These are phyloP conservation scores for Miltochrista miniata DNA, from an alignment of 2,888 invertebrate species.

Conservation along the genomic window DNA sequence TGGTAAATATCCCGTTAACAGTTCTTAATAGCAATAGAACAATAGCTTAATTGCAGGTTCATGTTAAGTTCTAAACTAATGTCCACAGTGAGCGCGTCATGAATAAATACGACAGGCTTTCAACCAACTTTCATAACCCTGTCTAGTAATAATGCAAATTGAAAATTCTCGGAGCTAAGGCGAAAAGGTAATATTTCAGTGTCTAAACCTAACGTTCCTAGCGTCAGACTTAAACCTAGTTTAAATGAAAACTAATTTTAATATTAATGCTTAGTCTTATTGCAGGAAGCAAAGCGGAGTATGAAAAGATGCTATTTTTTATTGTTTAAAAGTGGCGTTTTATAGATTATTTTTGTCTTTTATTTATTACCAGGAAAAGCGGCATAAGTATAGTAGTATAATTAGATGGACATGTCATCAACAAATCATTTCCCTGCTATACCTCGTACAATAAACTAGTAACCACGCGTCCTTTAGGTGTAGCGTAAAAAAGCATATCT, in stretches of 20 bases:
- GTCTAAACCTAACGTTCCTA: slow-evolving; percentile 49
- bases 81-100: not conserved
- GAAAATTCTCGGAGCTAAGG: slow-evolving; percentile 47
- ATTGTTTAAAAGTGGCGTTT: slow-evolving; percentile 17
- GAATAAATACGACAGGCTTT: slow-evolving; percentile 5
- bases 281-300: slow-evolving; percentile 19
- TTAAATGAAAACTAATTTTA: slow-evolving; percentile 75
- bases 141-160: slow-evolving; percentile 44
- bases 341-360: slow-evolving; percentile 6
- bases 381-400: too few relatives aligned
- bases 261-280: slow-evolving; percentile 58
- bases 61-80: not conserved
- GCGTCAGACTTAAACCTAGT: slow-evolving; percentile 53
- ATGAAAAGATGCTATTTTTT: slow-evolving; percentile 29
- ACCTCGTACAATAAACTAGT: too few relatives aligned
- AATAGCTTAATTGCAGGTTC: not conserved
- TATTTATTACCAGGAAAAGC: too few relatives aligned
- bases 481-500: too few relatives aligned
- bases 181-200: slow-evolving; percentile 59
- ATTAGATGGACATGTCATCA: too few relatives aligned
- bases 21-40: too few relatives aligned
- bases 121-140: slow-evolving; percentile 26
- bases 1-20: too few relatives aligned
- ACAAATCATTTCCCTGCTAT: too few relatives aligned
- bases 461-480: too few relatives aligned